A percentile compares a stretch with the other conserved stretches of the same genome.
Conservation (phyloP, 2,113 vertebrate genomes). For the Pomatostomus ruficeps region DNA sequence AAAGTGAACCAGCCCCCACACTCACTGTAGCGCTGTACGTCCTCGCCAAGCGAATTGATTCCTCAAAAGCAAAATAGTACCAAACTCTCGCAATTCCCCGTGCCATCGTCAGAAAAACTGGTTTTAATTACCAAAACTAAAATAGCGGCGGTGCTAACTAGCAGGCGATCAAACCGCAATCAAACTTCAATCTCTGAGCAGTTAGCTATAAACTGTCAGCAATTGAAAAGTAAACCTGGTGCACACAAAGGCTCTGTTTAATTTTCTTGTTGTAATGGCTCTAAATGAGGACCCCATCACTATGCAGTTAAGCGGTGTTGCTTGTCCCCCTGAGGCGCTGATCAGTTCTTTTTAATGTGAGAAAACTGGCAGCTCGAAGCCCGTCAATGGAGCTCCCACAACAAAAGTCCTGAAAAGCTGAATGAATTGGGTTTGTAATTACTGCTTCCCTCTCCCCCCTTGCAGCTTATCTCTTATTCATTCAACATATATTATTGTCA, state of each 20-base stretch:
- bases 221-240: constrained; percentile 72
- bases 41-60: background rate
- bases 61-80: constrained; percentile 41
- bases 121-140: constrained; percentile 51
- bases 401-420: constrained; percentile 82
- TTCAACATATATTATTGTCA: constrained; percentile 77
- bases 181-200: constrained; percentile 69
- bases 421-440: constrained; percentile 80
- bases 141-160: constrained; percentile 55
- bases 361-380: constrained; percentile 74
- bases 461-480: constrained; percentile 76
- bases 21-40: constrained; percentile 11
- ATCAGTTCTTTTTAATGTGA: constrained; percentile 76
- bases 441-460: constrained; percentile 64
- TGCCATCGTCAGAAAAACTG: background rate
- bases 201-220: constrained; percentile 73
- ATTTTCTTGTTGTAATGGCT: constrained; percentile 71
- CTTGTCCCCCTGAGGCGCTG: constrained; percentile 70
- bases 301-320: constrained; percentile 66
- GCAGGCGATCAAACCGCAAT: constrained; percentile 63
- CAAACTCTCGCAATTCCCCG: constrained; percentile 20
- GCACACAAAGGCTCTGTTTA: constrained; percentile 74
- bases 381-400: constrained; percentile 71
- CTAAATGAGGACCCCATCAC: constrained; percentile 77
- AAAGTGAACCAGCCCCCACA: background rate